Percentiles rank a stretch among this genome's conserved stretches.
Conservation (phyloP, 1,140 invertebrate species). For the Euglossa dilemma region DNA sequence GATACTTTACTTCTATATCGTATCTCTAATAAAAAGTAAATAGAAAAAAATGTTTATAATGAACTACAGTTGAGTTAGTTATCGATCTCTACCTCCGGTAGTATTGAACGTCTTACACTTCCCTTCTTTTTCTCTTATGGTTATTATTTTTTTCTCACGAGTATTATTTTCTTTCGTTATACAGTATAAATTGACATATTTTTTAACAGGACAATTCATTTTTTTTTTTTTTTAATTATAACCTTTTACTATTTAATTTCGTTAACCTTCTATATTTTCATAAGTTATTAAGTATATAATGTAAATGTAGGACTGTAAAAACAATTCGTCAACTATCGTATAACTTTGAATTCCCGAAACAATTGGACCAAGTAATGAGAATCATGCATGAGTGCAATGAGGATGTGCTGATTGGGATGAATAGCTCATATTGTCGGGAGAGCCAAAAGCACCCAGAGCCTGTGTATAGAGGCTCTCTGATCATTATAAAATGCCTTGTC, state of each 20-base stretch:
- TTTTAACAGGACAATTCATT: neutral
- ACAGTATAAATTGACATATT: neutral
- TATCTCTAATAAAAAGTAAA: neutral
- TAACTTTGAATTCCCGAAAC: conserved; percentile 71
- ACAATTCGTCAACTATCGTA: conserved; percentile 13
- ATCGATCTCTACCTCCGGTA: neutral
- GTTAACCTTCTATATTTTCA: neutral
- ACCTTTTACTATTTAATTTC: neutral
- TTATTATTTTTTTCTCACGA: neutral
- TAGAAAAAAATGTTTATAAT: neutral
- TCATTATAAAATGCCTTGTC: conserved; percentile 47
- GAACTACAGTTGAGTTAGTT: neutral
- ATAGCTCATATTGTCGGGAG: conserved; percentile 76
- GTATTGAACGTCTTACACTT: neutral
- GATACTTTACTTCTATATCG: too few relatives aligned
- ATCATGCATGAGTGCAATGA: conserved; percentile 77
- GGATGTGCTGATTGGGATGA: conserved; percentile 80
- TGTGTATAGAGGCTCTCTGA: conserved; percentile 66
- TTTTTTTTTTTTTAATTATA: neutral
- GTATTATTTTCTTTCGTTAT: neutral
- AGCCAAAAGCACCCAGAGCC: conserved; percentile 73
- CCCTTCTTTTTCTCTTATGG: neutral
- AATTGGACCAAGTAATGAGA: conserved; percentile 76
- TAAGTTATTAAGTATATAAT: neutral
- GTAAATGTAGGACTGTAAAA: conserved; percentile 8